These are phyloP conservation scores for Tetramorium bicarinatum DNA, from an alignment of 2,888 invertebrate genomes.

Conservation along the genomic window DNA sequence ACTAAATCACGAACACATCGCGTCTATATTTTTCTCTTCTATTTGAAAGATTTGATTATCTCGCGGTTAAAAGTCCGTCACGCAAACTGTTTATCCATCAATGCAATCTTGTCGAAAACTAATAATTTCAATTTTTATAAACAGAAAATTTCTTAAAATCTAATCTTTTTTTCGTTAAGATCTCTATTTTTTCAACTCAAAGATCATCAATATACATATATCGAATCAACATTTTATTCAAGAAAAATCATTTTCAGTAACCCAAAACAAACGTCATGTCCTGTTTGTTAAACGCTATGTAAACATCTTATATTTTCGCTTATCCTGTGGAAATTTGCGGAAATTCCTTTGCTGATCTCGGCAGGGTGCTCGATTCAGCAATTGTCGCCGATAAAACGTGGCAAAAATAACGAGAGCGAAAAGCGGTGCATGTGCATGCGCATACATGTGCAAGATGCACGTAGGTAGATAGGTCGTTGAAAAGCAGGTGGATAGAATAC, in stretches of 20 bases:
- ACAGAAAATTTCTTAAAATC: neutral
- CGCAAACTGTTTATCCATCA: neutral
- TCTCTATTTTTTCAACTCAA: neutral
- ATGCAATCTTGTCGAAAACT: neutral
- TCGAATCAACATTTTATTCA: neutral
- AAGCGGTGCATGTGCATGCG: neutral
- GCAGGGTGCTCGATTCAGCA: slow-evolving; percentile 14
- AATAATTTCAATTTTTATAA: neutral
- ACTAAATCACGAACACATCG: neutral
- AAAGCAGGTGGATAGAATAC: slow-evolving; percentile 69
- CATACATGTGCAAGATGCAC: slow-evolving; percentile 24
- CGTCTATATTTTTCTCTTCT: neutral
- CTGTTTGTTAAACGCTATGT: neutral
- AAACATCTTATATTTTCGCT: slow-evolving; percentile 10
- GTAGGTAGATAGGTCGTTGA: slow-evolving; percentile 59
- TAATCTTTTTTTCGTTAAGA: too few relatives aligned
- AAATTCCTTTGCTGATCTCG: neutral
- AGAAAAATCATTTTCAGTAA: neutral
- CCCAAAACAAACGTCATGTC: neutral
- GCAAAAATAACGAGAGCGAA: slow-evolving; percentile 57
- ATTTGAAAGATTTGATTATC: neutral
- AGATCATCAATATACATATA: neutral
- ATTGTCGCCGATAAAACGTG: slow-evolving; percentile 50
- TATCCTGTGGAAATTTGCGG: neutral
- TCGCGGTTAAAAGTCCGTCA: neutral